Evolutionary conservation across 1,140 invertebrate genomes (phyloP).

Genomic region (Neodiprion lecontei): DNA sequence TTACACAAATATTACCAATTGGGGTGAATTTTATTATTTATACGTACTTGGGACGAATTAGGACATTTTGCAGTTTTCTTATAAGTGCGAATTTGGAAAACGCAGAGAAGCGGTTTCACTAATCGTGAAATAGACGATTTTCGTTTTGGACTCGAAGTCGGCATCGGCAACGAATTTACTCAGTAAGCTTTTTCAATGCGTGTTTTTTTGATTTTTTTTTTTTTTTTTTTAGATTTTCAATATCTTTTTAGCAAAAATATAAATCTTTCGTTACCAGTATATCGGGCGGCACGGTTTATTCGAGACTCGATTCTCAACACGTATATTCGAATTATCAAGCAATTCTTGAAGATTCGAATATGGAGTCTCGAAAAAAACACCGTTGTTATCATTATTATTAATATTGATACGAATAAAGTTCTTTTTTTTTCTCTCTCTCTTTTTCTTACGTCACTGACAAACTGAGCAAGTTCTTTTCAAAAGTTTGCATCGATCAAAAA

Average conservation of each 20-base stretch:
- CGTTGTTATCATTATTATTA: neutral
- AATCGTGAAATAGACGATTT: neutral
- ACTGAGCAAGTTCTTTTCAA: too few species aligned
- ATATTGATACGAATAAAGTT: slow-evolving; percentile 7
- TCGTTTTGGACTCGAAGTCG: slow-evolving; percentile 3
- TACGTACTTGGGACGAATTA: too few species aligned
- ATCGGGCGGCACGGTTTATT: slow-evolving; percentile 36
- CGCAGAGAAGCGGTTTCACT: too few species aligned
- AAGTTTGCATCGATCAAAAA: too few species aligned
- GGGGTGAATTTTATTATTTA: too few species aligned
- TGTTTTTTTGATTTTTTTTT: slow-evolving; percentile 9
- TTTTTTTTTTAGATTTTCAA: slow-evolving; percentile 22
- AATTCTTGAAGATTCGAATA: slow-evolving; percentile 59
- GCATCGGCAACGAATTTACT: too few species aligned
- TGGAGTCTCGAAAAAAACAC: slow-evolving; percentile 43
- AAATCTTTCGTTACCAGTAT: slow-evolving; percentile 30
- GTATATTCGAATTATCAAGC: slow-evolving; percentile 59
- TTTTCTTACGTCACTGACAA: neutral
- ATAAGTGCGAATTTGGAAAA: too few species aligned
- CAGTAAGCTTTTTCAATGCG: too few species aligned
- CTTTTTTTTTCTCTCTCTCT: neutral
- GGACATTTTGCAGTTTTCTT: too few species aligned
- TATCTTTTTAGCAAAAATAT: slow-evolving; percentile 58
- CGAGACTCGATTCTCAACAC: slow-evolving; percentile 55
- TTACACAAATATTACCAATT: too few species aligned